Evolutionary conservation across 2,888 invertebrate genomes (phyloP).

Genomic region (Chelonus formosanus): DNA sequence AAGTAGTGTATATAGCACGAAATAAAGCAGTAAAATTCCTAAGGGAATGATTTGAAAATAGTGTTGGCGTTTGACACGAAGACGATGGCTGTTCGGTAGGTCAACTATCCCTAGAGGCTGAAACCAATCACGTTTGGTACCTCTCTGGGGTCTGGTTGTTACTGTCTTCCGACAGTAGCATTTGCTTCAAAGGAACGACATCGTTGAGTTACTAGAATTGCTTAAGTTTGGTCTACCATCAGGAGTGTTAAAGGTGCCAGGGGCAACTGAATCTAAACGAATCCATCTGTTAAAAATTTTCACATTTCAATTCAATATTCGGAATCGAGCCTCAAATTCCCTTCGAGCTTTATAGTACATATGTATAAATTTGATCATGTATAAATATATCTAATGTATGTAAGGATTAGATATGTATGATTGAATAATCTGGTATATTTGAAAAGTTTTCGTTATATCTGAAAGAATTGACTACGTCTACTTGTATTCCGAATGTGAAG

Average conservation of each 20-base stretch:
- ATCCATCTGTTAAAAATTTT: constrained; percentile 25
- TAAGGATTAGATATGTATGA: neutral
- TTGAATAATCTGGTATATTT: constrained; percentile 1
- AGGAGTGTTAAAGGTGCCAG: constrained; percentile 6
- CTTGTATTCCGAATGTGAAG: constrained; percentile 21
- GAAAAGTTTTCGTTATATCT: constrained; percentile 20
- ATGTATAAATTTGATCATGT: neutral
- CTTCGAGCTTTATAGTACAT: neutral
- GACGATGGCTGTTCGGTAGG: constrained; percentile 31
- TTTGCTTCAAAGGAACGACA: constrained; percentile 41
- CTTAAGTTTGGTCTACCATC: constrained; percentile 42
- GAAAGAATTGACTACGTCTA: neutral
- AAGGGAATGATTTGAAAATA: constrained; percentile 15
- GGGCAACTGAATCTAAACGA: constrained; percentile 14
- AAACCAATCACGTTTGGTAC: constrained; percentile 45
- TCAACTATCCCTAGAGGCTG: constrained; percentile 43
- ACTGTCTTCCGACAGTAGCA: constrained; percentile 34
- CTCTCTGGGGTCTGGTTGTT: constrained; percentile 42
- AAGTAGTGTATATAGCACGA: neutral
- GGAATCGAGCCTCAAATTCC: constrained; percentile 47
- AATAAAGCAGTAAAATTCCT: neutral
- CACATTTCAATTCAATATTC: constrained; percentile 55
- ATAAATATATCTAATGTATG: constrained; percentile 20
- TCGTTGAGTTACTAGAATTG: constrained; percentile 48
- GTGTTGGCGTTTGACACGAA: constrained; percentile 16